Evolutionary conservation across 1,140 invertebrate species (phyloP).

Genomic region (Scylla paramamosain): DNA sequence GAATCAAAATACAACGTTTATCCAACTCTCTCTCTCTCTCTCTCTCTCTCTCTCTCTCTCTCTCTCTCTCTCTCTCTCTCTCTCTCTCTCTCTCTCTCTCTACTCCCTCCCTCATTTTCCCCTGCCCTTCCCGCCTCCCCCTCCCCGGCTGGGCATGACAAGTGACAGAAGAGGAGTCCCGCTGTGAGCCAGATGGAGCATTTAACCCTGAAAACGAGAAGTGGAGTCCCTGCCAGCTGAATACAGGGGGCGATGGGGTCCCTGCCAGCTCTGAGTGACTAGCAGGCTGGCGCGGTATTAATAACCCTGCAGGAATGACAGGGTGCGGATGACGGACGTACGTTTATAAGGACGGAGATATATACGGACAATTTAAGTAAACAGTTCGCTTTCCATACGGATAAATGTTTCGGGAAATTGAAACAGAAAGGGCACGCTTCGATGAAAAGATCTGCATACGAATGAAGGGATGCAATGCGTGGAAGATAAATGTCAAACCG

Average conservation of each 20-base stretch:
- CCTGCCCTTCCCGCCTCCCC: not conserved
- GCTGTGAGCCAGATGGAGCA: not conserved
- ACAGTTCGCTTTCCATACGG: not conserved
- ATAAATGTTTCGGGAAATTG: not conserved
- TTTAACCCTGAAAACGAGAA: constrained; percentile 13
- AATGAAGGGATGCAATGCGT: not conserved
- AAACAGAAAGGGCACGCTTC: not conserved
- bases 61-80: too few relatives aligned
- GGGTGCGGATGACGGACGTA: not conserved
- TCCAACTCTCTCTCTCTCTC: not conserved
- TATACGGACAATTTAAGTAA: not conserved
- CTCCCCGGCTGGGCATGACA: not conserved
- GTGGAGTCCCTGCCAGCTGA: not conserved
- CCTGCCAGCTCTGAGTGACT: not conserved
- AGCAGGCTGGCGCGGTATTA: not conserved
- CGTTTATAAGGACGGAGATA: not conserved
- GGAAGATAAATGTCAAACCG: not conserved
- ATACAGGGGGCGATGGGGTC: not conserved
- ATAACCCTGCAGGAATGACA: not conserved
- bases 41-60: too few relatives aligned
- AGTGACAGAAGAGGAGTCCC: not conserved
- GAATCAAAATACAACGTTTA: not conserved
- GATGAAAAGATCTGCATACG: constrained; percentile 1
- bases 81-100: not conserved
- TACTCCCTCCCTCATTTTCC: not conserved